Evolutionary conservation across 2,888 invertebrate genomes (phyloP).

Genomic region (Ditylenchus weischeri): DNA sequence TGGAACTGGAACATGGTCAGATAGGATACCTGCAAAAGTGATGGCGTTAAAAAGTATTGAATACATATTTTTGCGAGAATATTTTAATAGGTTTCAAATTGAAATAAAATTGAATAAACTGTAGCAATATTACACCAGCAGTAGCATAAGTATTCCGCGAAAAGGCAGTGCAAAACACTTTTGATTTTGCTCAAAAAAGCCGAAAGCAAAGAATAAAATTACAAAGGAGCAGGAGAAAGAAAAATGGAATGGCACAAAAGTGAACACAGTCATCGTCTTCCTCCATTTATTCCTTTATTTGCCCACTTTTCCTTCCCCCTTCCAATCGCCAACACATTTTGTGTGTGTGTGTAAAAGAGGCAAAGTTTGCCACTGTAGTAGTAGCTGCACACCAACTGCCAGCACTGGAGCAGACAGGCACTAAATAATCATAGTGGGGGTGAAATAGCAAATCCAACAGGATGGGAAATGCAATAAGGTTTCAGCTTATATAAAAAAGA

Average conservation of each 20-base stretch:
- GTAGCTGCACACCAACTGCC: neutral
- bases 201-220: conserved; percentile 1
- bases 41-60: no score
- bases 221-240: neutral
- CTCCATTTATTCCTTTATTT: neutral
- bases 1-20: conserved; percentile 37
- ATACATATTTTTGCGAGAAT: no score
- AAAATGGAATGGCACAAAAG: conserved; percentile 1
- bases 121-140: neutral
- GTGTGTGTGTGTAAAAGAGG: neutral
- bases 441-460: no score
- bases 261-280: conserved; percentile 7
- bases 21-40: neutral
- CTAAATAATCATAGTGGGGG: no score
- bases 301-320: neutral
- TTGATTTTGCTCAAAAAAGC: no score
- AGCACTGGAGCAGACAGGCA: neutral
- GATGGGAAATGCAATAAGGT: no score
- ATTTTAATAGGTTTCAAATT: no score
- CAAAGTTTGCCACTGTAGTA: conserved; percentile 2
- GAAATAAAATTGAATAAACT: neutral
- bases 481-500: no score
- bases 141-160: neutral
- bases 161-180: neutral
- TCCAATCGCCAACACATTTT: no score